Evolutionary conservation across 1,140 invertebrate genomes (phyloP), one percentile per base, ranked within the genome.

Genomic region (Fopius arisanus): DNA sequence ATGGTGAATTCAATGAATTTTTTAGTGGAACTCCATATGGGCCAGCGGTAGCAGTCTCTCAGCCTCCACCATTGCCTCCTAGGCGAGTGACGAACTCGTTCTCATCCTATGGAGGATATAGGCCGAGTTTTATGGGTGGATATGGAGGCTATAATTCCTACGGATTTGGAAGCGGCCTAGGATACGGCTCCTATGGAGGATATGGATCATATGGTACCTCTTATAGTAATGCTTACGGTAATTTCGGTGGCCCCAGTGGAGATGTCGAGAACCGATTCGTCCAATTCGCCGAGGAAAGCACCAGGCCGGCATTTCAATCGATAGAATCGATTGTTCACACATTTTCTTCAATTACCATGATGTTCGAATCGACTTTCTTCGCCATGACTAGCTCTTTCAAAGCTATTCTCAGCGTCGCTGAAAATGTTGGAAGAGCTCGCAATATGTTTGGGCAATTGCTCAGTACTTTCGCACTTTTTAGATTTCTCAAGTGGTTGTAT

Each of bases 301-400:
- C 96, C 0, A 89, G 96, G 67, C 93, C 94, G 68, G 95, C 97
- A 16, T 99, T 99, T 88, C 93, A 97, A 80, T 97, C 95, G 14
- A 96, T 99, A 78, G 96, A 98, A 88, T 94, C 95, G 72, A 89
- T 99, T 72, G 95, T 99, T 0, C 91, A 93, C 73, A 96, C 97
- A 19, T 96, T 98, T 82, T 93, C 93, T 26, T 97, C 97, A 62
- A 92, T 99, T 9, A 96, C 96, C 23, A 96, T 97, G 91, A 98
- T 99, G 95, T 86, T 99, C 31, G 97, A 98, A 81, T 98, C 96
- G 14, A 98, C 97, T 73, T 98, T 97, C 84, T 94, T 95, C 86
- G 97, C 97, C 19, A 91, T 99, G 78, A 96, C 97, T 12, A 97
- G 94, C 85, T 98, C 97, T 5, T 99, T 99, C 84, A 90, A 95